Percentiles rank a stretch among this genome's conserved stretches.
phyloP scores from a whole-genome alignment of 2,113 vertebrate genomes.

The Callipepla californica region DNA sequence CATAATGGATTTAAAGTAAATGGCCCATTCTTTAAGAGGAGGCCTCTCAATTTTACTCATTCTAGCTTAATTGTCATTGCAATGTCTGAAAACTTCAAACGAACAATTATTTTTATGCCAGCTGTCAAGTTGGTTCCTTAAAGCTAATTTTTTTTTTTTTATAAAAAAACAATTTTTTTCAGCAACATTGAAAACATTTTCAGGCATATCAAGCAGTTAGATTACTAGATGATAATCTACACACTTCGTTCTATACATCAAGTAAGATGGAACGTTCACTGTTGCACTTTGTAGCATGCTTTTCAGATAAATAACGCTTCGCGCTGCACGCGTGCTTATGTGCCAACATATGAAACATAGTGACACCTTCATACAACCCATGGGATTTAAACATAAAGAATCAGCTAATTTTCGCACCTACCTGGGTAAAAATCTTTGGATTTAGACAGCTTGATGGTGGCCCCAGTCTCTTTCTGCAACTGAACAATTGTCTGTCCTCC shows the following conservation, averaged over 20 bases:
- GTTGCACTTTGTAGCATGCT: constrained; percentile 33
- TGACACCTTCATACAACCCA: constrained; percentile 25
- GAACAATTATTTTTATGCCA: constrained; percentile 69
- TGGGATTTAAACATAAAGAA: constrained; percentile 67
- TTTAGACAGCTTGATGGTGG: constrained; percentile 92
- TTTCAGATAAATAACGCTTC: constrained; percentile 14
- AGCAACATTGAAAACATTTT: constrained; percentile 32
- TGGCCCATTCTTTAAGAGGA: constrained; percentile 78
- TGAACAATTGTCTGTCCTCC: constrained; percentile 92
- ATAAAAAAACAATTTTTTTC: background rate
- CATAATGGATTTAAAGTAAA: constrained; percentile 83
- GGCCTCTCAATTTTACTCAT: constrained; percentile 70
- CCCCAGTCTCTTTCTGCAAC: constrained; percentile 91
- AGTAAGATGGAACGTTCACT: constrained; percentile 24
- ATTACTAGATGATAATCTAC: background rate
- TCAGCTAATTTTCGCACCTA: constrained; percentile 79
- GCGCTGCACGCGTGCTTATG: constrained; percentile 30
- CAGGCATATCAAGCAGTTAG: background rate
- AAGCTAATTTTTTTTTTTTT: background rate
- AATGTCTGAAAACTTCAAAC: constrained; percentile 78
- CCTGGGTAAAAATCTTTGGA: constrained; percentile 94
- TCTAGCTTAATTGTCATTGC: constrained; percentile 78
- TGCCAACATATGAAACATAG: constrained; percentile 42
- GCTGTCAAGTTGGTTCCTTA: constrained; percentile 65
- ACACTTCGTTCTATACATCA: background rate